Base-by-base conservation (phyloP, 2,888 invertebrate species). In the Strigamia crassipes region DNA sequence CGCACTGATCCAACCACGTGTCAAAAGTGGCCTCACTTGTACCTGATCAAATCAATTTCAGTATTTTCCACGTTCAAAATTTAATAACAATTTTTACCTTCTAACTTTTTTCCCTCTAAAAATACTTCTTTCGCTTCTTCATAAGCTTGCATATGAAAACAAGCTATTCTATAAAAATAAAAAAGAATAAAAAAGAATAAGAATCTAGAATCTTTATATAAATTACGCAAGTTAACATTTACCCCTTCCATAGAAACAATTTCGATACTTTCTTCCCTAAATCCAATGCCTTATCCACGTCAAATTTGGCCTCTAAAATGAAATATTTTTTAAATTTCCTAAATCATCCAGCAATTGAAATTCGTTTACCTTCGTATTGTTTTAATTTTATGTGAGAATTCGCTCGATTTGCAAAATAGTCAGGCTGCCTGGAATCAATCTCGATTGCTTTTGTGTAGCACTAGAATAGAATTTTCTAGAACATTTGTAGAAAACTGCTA, bases 391-490 rank as follows among this genome's bases (percentile, higher is more conserved):
- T n/a, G 2, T 77, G 12, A 15, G 77, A 12, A 77, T 23, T 15
- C 13, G 38, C 77, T 77, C 77, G 10, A n/a, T 77, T 31, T 21
- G 23, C 38, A 21, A 23, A 23, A 9, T 23, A 77, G 3, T 77
- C 27, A 1, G 77, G 4, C 13, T 34, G 15, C 38, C 13, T 77
- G 6, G 21, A 31, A 9, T 77, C 77, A 6, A 77, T n/a, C 8
- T 21, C 77, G 27, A 77, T 77, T 5, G 77, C 77, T 77, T 77
- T 18, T 15, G 77, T 77, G 73, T 66, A 66, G 10, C 1, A 66
- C 73, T 66, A n/a, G 31, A 66, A 42, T 42, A 42, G 42, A 42
- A 42, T 42, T 42, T 10, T 42, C 15, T 42, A 13, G 13, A 42
- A 42, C 42, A 15, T 10, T 42, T 34, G 4, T 34, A 34, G 34